Evolutionary conservation across 2,797 vertebrate genomes (phyloP), one percentile per base, ranked within the genome.

Genomic region (Psittacula derbiana): DNA sequence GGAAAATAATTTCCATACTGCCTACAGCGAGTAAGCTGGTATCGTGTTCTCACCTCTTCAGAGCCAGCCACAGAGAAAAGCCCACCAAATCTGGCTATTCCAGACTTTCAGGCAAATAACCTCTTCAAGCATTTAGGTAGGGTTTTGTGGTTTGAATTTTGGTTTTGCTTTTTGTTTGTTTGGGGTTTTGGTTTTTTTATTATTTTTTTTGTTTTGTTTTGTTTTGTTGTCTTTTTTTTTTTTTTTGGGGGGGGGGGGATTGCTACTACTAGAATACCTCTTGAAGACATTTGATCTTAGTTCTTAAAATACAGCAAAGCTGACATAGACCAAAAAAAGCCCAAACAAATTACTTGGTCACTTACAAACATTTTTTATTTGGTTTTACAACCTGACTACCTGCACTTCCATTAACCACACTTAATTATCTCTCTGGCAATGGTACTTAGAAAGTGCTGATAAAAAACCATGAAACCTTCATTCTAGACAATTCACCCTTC

Each of bases 241-340:
- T 23, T 28, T 18, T 38, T 66, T 60, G 28, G 8, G 36, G 36
- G 36, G 10, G 36, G 36, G 10, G 3, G 7, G 14, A 33, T n/a
- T 40, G 3, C 6, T 55, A 31, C 6, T 11, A n/a, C 14, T 50
- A 11, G 24, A 53, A 69, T 57, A 40, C 7, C 2, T 81, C 33
- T 88, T 65, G 49, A 82, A 82, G 47, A n/a, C 3, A 36, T 43
- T 78, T 62, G 4, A 33, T 70, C 4, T 21, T 31, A 16, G 10
- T 58, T 79, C 38, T 52, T 4, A 69, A 75, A 80, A 61, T 33
- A 50, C 2, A 40, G 3, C 43, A 36, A 12, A 58, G 21, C 30
- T 79, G 18, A 46, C 3, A 23, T 6, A 2, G 2, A 58, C 6
- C 1, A 73, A 43, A 80, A 61, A 46, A 41, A 2, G 0, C 9